Conservation (phyloP, 2,888 invertebrate species). For the Xanthorhoe designata region DNA sequence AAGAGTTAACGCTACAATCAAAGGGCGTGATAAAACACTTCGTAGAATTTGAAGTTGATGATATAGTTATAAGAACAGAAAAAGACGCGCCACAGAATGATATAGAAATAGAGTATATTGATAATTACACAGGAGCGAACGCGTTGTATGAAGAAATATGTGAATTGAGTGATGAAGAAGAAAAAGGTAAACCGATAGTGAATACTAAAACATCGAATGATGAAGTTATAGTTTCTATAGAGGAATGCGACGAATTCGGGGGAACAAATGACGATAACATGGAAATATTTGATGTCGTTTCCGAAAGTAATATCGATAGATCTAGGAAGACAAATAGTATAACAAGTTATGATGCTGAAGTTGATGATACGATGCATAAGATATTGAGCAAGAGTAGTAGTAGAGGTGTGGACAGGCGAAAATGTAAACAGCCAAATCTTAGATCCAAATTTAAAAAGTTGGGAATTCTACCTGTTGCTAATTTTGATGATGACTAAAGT, state of each 20-base stretch:
- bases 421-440: slow-evolving; percentile 10
- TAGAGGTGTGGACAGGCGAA: not conserved
- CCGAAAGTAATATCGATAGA: not conserved
- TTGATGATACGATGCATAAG: slow-evolving; percentile 3
- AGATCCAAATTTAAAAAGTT: slow-evolving; percentile 27
- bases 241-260: not conserved
- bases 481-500: slow-evolving; percentile 11
- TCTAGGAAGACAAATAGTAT: not conserved
- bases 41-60: slow-evolving; percentile 18
- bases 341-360: not conserved
- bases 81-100: slow-evolving; percentile 12
- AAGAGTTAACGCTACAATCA: slow-evolving; percentile 10
- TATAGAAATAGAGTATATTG: slow-evolving; percentile 25
- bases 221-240: not conserved
- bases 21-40: slow-evolving; percentile 16
- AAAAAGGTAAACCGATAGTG: not conserved
- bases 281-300: slow-evolving; percentile 12
- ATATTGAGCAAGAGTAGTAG: not conserved
- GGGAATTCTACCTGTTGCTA: slow-evolving; percentile 24
- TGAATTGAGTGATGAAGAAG: slow-evolving; percentile 23
- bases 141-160: slow-evolving; percentile 19
- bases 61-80: slow-evolving; percentile 23
- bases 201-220: not conserved
- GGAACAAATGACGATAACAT: slow-evolving; percentile 1
- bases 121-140: slow-evolving; percentile 18